phyloP scores from a whole-genome alignment of 2,888 invertebrate species.

The Lasioglossum morio region DNA sequence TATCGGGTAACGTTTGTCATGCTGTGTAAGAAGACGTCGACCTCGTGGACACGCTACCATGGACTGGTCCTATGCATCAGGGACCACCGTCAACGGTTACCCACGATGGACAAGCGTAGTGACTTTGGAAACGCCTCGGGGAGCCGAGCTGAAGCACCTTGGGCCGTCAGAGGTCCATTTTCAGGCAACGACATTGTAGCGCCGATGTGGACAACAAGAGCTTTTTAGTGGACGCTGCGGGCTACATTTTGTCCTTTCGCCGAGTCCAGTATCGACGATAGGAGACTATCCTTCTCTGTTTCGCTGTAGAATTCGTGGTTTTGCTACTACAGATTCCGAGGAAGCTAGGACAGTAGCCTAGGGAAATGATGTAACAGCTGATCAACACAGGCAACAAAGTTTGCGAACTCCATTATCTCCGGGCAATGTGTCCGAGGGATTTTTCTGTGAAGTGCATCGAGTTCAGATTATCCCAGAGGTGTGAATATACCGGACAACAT shows the following conservation, averaged over 20 bases:
- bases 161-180: not conserved
- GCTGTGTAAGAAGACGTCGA: conserved; percentile 80
- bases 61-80: conserved; percentile 9
- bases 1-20: conserved; percentile 79
- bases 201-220: not conserved
- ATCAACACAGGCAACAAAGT: not conserved
- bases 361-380: not conserved
- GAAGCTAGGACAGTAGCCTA: not conserved
- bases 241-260: not conserved
- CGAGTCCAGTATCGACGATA: not conserved
- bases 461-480: not conserved
- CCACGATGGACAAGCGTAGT: not conserved
- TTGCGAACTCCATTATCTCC: not conserved
- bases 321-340: not conserved
- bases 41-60: conserved; percentile 68
- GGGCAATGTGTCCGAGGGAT: not conserved
- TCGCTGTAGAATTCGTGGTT: not conserved
- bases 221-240: not conserved
- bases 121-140: not conserved
- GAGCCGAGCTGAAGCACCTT: not conserved
- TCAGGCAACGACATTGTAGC: not conserved
- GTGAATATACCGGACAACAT: no score
- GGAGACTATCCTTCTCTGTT: not conserved
- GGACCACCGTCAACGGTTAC: conserved; percentile 21
- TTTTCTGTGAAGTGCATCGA: not conserved